Evolutionary conservation across 2,888 invertebrate genomes (phyloP), one percentile per base, ranked within the genome.

Genomic region (Alviniconcha strummeri): DNA sequence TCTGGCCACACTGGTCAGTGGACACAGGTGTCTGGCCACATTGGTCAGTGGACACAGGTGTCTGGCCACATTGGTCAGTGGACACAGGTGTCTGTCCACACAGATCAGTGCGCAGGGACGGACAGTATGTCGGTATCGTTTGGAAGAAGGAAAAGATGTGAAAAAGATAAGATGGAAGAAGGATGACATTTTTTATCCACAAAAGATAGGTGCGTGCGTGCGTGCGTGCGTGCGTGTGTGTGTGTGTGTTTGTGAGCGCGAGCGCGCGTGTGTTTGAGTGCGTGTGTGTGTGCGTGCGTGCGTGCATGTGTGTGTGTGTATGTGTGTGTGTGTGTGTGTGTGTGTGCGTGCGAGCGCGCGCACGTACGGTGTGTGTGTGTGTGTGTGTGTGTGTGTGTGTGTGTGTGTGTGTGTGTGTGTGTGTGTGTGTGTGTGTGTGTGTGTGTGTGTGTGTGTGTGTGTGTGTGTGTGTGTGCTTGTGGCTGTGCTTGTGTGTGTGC

Each of bases 261-360:
- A 11, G 74, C 52, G 13, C 13, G 52, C 36, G 52, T 74, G 54
- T 52, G 8, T 54, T 54, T 52, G 52, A 11, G 74, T 52, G 11
- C 52, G 74, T 74, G 52, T 74, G 52, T 7, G 52, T 74, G 36
- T 74, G 52, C 52, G 54, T 74, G 15, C 52, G 11, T 74, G 52
- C 52, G 74, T 52, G 52, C 1, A 11, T 52, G 52, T 74, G 13
- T 74, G 74, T 74, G 52, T 52, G 52, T 74, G 52, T 52, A 5
- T 74, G 36, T 52, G 54, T 74, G 52, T 74, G 74, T 52, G 13
- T 74, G 74, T 52, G 52, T 74, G 69, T 69, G 69, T 69, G n/a
- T 69, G 69, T 69, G 69, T 69, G 69, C 5, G 69, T 69, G 69
- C 4, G 69, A 5, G 69, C 4, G n/a, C 6, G 69, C n/a, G n/a